Conservation (phyloP, 2,888 invertebrate species). For the Didymodactylos carnosus region DNA sequence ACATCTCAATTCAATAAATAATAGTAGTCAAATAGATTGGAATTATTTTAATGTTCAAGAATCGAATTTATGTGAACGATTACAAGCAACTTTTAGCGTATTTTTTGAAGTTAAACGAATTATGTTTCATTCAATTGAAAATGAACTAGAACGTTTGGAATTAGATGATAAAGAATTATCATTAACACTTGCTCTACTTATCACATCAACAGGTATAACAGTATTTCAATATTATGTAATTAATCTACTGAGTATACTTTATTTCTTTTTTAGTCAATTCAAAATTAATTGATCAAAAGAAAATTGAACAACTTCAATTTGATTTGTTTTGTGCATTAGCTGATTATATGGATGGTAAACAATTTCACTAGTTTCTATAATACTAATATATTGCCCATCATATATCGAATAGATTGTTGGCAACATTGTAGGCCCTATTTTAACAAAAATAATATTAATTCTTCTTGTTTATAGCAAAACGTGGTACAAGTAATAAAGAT, state of each 20-base stretch:
- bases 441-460: no score
- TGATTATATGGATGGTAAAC: background rate
- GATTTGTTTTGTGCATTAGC: background rate
- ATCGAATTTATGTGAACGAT: background rate
- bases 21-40: background rate
- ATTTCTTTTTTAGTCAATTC: background rate
- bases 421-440: no score
- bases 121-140: background rate
- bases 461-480: no score
- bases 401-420: no score
- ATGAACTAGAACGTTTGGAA: background rate
- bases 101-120: background rate
- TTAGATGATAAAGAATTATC: constrained; percentile 13
- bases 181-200: constrained; percentile 1
- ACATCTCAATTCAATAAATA: no score
- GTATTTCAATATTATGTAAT: background rate
- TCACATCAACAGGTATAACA: constrained; percentile 6
- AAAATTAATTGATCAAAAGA: background rate
- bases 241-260: background rate
- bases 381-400: no score
- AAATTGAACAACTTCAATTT: background rate
- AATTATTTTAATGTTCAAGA: background rate
- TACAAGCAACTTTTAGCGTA: background rate
- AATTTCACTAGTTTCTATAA: no score
- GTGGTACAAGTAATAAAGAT: background rate